Percentiles rank a stretch among this genome's conserved stretches.
Conservation (phyloP, 2,888 invertebrate species). For the Drosophila austrosaltans region DNA sequence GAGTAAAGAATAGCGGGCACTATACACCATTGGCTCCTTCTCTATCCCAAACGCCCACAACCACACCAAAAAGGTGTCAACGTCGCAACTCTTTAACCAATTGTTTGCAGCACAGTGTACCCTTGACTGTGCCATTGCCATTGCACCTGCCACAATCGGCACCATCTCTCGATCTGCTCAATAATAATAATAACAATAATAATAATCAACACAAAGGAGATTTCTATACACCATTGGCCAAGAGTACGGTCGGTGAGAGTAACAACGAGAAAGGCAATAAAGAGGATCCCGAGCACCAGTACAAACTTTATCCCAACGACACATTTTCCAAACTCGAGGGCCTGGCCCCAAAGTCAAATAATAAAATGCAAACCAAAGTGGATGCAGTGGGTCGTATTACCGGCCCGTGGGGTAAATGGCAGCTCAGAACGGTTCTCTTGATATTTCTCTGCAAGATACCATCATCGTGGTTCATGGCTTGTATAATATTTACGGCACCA, state of each 20-base stretch:
- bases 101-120: constrained; percentile 22
- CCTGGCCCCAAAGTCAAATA: constrained; percentile 62
- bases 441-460: constrained; percentile 84
- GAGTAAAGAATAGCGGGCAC: constrained; percentile 45
- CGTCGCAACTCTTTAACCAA: constrained; percentile 71
- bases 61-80: constrained; percentile 53
- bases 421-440: constrained; percentile 83
- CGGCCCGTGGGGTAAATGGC: constrained; percentile 84
- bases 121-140: background rate
- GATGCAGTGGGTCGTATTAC: constrained; percentile 84
- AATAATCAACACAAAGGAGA: constrained; percentile 41
- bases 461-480: constrained; percentile 85
- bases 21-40: constrained; percentile 29
- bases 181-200: constrained; percentile 36
- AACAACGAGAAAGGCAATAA: constrained; percentile 48
- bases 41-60: constrained; percentile 4
- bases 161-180: constrained; percentile 39
- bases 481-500: constrained; percentile 84
- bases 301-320: constrained; percentile 79
- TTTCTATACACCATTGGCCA: constrained; percentile 48
- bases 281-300: constrained; percentile 55
- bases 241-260: constrained; percentile 27
- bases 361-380: constrained; percentile 81
- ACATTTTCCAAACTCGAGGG: constrained; percentile 79
- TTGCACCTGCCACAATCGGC: constrained; percentile 5